A percentile compares a stretch with the other conserved stretches of the same genome.
Conservation (phyloP, 2,888 invertebrate genomes). For the Allophyes oxyacanthae region DNA sequence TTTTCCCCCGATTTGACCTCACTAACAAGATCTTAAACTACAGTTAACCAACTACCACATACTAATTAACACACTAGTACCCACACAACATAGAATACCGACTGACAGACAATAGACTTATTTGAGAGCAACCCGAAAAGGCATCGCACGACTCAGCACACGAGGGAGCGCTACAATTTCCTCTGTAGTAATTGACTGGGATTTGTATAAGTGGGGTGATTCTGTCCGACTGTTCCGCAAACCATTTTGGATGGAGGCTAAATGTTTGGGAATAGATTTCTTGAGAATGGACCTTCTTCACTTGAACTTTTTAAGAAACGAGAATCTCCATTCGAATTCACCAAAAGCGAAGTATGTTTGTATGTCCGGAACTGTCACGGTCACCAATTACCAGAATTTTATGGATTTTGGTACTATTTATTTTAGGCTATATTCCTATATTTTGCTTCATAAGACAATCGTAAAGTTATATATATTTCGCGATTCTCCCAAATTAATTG, state of each 20-base stretch:
- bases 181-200: slow-evolving; percentile 81
- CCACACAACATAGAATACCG: slow-evolving; percentile 19
- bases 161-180: slow-evolving; percentile 74
- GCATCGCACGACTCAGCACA: slow-evolving; percentile 74
- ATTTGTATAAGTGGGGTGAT: slow-evolving; percentile 77
- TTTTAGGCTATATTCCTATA: no score
- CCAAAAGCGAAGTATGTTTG: no score
- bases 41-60: not conserved
- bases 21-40: not conserved
- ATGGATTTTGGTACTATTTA: no score
- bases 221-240: slow-evolving; percentile 42
- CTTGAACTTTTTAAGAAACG: no score
- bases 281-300: not conserved
- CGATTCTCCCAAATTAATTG: no score
- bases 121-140: slow-evolving; percentile 75
- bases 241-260: slow-evolving; percentile 49
- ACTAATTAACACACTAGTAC: slow-evolving; percentile 39
- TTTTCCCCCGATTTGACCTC: no score
- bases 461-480: no score
- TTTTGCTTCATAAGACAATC: no score
- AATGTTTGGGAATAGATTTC: slow-evolving; percentile 21
- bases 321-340: no score
- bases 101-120: slow-evolving; percentile 74
- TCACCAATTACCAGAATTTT: no score
- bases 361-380: no score